Evolutionary conservation across 2,888 invertebrate species (phyloP).

Genomic region (Ochropleura leucogaster): DNA sequence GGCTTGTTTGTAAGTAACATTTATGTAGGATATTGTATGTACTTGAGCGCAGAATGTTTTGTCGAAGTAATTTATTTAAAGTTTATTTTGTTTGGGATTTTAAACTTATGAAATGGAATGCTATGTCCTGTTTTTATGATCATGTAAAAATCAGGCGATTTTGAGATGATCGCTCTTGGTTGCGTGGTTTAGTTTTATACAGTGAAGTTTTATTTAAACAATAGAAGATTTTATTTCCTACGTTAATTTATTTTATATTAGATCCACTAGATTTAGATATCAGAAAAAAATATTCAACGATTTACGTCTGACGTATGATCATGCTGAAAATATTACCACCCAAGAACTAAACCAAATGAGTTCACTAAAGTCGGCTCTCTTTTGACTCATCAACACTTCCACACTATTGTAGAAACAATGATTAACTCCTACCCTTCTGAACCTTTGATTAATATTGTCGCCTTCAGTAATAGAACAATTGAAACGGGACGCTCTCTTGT

Average conservation of each 20-base stretch:
- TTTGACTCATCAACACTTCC: constrained; percentile 21
- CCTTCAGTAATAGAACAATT: constrained; percentile 70
- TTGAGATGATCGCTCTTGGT: too few species aligned
- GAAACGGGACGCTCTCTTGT: constrained; percentile 69
- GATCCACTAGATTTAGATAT: neutral
- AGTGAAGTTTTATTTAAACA: neutral
- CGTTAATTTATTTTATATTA: neutral
- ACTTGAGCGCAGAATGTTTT: constrained; percentile 13
- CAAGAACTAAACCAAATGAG: neutral
- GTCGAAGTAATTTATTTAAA: constrained; percentile 15
- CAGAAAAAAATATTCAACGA: neutral
- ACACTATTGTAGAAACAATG: constrained; percentile 31
- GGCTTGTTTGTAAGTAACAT: constrained; percentile 45
- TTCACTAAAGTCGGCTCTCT: neutral
- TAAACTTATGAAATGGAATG: neutral
- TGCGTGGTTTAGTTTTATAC: too few species aligned
- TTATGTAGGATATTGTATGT: constrained; percentile 30
- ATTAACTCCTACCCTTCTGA: constrained; percentile 47
- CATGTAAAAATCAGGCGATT: neutral
- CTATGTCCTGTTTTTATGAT: neutral
- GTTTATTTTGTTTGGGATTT: neutral
- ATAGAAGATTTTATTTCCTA: neutral
- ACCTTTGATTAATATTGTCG: constrained; percentile 56
- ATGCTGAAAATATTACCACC: neutral
- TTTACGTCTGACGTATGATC: neutral